Evolutionary conservation across 1,140 invertebrate genomes (phyloP).

Genomic region (Drosophila tropicalis): DNA sequence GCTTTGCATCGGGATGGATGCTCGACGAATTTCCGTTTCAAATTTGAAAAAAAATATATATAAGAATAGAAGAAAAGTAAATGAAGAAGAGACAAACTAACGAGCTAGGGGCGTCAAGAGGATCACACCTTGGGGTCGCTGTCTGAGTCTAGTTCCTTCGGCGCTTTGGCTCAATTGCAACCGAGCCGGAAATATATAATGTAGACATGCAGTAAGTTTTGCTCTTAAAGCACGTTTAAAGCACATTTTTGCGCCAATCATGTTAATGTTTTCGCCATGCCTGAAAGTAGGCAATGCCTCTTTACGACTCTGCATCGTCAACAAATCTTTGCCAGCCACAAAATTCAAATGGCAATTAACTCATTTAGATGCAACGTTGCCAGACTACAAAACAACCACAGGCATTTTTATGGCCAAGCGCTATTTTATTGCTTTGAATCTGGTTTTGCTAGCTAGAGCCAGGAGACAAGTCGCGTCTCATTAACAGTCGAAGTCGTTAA

Average conservation of each 20-base stretch:
- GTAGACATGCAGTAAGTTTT: conserved; percentile 43
- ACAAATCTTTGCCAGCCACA: conserved; percentile 72
- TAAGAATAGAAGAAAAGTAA: not conserved
- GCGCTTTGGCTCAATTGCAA: conserved; percentile 50
- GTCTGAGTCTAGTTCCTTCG: conserved; percentile 28
- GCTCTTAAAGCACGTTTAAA: conserved; percentile 16
- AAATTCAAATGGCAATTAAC: conserved; percentile 78
- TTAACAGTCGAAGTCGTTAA: conserved; percentile 79
- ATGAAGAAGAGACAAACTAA: conserved; percentile 53
- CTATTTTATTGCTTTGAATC: conserved; percentile 59
- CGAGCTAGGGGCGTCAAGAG: conserved; percentile 45
- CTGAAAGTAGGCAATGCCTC: conserved; percentile 16
- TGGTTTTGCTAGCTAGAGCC: not conserved
- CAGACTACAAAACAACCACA: conserved; percentile 38
- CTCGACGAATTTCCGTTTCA: conserved; percentile 64
- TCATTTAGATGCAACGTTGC: conserved; percentile 59
- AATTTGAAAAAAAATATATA: conserved; percentile 49
- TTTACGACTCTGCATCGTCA: conserved; percentile 65
- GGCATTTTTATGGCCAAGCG: conserved; percentile 65
- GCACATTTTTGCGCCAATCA: conserved; percentile 25
- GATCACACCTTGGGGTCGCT: conserved; percentile 46
- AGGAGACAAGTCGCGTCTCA: conserved; percentile 63
- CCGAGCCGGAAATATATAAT: conserved; percentile 65
- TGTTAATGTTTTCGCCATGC: conserved; percentile 48
- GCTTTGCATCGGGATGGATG: conserved; percentile 20